Conservation (phyloP, 1,140 invertebrate genomes). For the Psix sp. region DNA sequence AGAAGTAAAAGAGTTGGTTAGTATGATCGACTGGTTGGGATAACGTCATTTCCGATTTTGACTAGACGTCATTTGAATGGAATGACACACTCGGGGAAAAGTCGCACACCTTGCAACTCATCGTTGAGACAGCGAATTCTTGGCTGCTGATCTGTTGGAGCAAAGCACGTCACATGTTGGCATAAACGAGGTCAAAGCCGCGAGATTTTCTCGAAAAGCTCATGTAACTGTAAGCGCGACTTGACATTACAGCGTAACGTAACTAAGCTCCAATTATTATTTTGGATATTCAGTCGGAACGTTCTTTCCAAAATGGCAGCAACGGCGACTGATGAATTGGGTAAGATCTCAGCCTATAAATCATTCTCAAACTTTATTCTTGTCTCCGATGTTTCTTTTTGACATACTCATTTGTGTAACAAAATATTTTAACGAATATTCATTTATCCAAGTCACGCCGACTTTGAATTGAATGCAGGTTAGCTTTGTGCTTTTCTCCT, state of each 20-base stretch:
- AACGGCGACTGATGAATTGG: conserved; percentile 75
- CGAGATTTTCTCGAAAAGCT: not conserved
- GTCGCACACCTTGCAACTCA: conserved; percentile 4
- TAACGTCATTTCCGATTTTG: conserved; percentile 4
- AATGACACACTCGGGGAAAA: not conserved
- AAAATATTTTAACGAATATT: too few relatives aligned
- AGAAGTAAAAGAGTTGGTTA: too few relatives aligned
- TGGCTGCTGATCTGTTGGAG: too few relatives aligned
- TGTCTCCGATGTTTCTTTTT: not conserved
- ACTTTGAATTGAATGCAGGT: too few relatives aligned
- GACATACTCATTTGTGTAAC: too few relatives aligned
- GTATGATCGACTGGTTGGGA: too few relatives aligned
- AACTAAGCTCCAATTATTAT: not conserved
- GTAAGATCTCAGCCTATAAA: conserved; percentile 66
- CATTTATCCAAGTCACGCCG: too few relatives aligned
- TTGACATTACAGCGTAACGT: conserved; percentile 1
- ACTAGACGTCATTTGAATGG: not conserved
- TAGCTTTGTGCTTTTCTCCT: too few relatives aligned
- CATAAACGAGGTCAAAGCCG: not conserved
- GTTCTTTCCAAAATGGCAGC: conserved; percentile 76
- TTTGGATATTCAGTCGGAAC: not conserved
- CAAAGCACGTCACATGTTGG: too few relatives aligned
- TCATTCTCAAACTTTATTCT: not conserved
- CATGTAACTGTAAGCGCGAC: not conserved
- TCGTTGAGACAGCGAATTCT: not conserved